Conservation (phyloP, 1,140 invertebrate genomes). For the Oedothorax gibbosus region DNA sequence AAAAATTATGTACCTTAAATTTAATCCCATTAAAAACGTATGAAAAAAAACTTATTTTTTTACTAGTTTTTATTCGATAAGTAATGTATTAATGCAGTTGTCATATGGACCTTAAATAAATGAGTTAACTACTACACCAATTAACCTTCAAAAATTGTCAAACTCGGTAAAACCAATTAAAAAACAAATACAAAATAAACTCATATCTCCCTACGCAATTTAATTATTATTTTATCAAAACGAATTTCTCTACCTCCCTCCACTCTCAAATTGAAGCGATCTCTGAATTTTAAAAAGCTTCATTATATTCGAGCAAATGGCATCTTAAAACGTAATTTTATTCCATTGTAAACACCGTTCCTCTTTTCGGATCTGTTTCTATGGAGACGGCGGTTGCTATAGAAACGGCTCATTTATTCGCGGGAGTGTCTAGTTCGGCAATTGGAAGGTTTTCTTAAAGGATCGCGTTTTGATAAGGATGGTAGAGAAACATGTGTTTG, state of each 20-base stretch:
- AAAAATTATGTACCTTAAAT: no score
- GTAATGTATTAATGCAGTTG: no score
- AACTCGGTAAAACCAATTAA: no score
- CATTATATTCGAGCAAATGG: slow-evolving; percentile 54
- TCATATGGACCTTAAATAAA: no score
- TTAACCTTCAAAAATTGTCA: no score
- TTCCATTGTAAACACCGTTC: slow-evolving; percentile 52
- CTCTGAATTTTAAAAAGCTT: slow-evolving; percentile 57
- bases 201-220: slow-evolving; percentile 16
- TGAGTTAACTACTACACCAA: no score
- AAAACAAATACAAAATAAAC: no score
- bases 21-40: no score
- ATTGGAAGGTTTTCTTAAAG: slow-evolving; percentile 32
- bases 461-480: slow-evolving; percentile 27
- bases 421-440: slow-evolving; percentile 30
- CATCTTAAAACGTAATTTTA: slow-evolving; percentile 60
- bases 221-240: slow-evolving; percentile 47
- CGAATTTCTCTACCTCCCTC: slow-evolving; percentile 27
- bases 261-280: slow-evolving; percentile 19
- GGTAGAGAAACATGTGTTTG: slow-evolving; percentile 14
- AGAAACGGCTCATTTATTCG: slow-evolving; percentile 55
- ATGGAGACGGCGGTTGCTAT: slow-evolving; percentile 28
- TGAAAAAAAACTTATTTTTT: no score
- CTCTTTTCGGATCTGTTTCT: slow-evolving; percentile 32
- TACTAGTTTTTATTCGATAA: no score